phyloP scores from a whole-genome alignment of 2,888 invertebrate species.

The Furcula furcula region DNA sequence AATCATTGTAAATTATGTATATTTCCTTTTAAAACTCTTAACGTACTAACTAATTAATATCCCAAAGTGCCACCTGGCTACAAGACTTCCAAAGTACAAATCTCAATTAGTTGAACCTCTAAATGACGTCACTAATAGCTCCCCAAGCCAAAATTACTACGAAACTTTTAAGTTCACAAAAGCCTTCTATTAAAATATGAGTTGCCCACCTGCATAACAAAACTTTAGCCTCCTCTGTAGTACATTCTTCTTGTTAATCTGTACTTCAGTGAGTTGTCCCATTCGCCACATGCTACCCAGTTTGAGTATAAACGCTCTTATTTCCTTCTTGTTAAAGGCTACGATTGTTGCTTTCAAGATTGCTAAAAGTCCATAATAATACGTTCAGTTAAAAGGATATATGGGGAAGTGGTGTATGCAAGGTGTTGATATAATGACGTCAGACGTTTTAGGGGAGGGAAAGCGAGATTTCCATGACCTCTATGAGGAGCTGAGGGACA shows the following conservation, averaged over 20 bases:
- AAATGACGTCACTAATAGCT: conserved; percentile 17
- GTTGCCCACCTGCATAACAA: conserved; percentile 36
- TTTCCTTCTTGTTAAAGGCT: conserved; percentile 19
- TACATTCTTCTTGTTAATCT: conserved; percentile 38
- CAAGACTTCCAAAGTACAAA: conserved; percentile 30
- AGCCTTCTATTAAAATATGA: conserved; percentile 22
- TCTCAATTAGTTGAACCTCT: conserved; percentile 25
- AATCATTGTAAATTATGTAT: too few relatives aligned
- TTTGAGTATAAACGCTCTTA: conserved; percentile 26
- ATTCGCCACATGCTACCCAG: conserved; percentile 33
- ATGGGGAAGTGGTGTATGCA: too few relatives aligned
- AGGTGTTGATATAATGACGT: conserved; percentile 7
- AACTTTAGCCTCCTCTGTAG: conserved; percentile 39
- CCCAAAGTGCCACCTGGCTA: conserved; percentile 22
- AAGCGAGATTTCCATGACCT: too few relatives aligned
- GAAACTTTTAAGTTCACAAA: conserved; percentile 19
- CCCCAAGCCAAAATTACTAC: conserved; percentile 24
- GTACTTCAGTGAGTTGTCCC: conserved; percentile 27
- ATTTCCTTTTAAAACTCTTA: conserved; percentile 1
- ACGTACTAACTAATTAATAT: conserved; percentile 18
- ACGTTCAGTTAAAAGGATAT: too few relatives aligned
- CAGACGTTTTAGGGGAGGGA: too few relatives aligned
- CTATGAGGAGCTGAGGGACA: too few relatives aligned
- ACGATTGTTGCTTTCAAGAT: conserved; percentile 30
- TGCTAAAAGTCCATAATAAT: too few relatives aligned